Evolutionary conservation across 2,797 vertebrate species (phyloP).

Genomic region (Pseudocheirus occidentalis): DNA sequence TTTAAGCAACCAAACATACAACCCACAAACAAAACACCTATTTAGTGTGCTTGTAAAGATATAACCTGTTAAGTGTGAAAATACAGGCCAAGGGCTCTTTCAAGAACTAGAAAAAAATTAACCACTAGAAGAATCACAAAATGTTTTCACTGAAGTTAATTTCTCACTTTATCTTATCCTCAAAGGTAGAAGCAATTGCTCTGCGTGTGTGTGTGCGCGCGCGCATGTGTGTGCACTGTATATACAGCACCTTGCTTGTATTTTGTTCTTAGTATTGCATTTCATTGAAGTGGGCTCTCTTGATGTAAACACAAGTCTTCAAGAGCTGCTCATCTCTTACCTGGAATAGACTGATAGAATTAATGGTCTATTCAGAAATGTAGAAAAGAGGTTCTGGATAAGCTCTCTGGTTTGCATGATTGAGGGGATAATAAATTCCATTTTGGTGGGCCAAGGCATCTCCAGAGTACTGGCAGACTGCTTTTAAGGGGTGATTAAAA

Average conservation of each 20-base stretch:
- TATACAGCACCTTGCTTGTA: neutral
- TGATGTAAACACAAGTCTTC: constrained; percentile 25
- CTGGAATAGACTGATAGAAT: constrained; percentile 2
- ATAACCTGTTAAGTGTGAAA: neutral
- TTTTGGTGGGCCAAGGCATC: neutral
- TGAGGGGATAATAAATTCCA: neutral
- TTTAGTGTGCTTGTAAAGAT: constrained; percentile 47
- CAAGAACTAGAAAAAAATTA: constrained; percentile 21
- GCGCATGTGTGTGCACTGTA: too few species aligned
- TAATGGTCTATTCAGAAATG: neutral
- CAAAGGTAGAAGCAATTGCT: neutral
- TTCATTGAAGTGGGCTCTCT: neutral
- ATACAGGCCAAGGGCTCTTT: constrained; percentile 5
- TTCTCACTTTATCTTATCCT: constrained; percentile 9
- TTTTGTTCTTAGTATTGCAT: constrained; percentile 17
- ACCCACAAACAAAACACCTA: constrained; percentile 31
- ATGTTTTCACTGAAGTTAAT: constrained; percentile 21
- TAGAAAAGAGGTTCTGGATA: neutral
- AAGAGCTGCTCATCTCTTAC: neutral
- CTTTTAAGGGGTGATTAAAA: neutral
- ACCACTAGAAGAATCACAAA: neutral
- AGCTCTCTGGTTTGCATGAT: constrained; percentile 23
- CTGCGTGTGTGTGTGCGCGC: too few species aligned
- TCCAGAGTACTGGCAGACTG: neutral
- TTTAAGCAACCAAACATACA: constrained; percentile 56